These are phyloP conservation scores for Epiblema foenella DNA, from an alignment of 2,888 invertebrate genomes.

Conservation along the genomic window DNA sequence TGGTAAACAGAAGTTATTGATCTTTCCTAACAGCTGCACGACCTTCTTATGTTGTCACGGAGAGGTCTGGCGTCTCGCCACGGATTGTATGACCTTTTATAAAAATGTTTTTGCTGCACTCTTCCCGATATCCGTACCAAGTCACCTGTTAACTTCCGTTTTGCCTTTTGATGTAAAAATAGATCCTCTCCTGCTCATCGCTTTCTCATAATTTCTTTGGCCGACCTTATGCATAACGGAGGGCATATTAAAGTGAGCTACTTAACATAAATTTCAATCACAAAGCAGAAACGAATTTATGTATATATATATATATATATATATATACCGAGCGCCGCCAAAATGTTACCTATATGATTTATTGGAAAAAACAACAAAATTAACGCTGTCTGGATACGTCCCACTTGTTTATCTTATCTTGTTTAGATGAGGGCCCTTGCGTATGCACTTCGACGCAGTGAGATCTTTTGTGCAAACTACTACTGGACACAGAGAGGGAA, in stretches of 20 bases:
- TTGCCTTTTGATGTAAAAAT: constrained; percentile 36
- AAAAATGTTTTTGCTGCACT: constrained; percentile 59
- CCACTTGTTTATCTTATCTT: too few species aligned
- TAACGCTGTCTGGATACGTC: too few species aligned
- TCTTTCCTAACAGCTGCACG: constrained; percentile 67
- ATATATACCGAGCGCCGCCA: constrained; percentile 50
- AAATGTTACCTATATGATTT: constrained; percentile 55
- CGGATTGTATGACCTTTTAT: constrained; percentile 58
- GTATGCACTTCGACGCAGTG: too few species aligned
- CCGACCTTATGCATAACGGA: constrained; percentile 44
- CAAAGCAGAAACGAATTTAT: constrained; percentile 52
- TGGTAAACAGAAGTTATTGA: constrained; percentile 72
- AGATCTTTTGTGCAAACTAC: too few species aligned
- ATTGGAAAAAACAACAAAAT: constrained; percentile 55
- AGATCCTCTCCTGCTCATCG: constrained; percentile 23
- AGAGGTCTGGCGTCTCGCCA: constrained; percentile 72
- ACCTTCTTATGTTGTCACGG: constrained; percentile 79
- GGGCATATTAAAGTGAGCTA: constrained; percentile 43
- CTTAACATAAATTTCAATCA: constrained; percentile 50
- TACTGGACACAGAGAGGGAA: too few species aligned
- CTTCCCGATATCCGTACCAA: constrained; percentile 60
- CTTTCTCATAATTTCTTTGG: constrained; percentile 39
- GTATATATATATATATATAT: too few species aligned
- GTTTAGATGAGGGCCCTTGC: too few species aligned
- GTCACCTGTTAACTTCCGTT: constrained; percentile 42